Evolutionary conservation across 2,113 vertebrate species (phyloP).

Genomic region (Nycticryphes semicollaris): DNA sequence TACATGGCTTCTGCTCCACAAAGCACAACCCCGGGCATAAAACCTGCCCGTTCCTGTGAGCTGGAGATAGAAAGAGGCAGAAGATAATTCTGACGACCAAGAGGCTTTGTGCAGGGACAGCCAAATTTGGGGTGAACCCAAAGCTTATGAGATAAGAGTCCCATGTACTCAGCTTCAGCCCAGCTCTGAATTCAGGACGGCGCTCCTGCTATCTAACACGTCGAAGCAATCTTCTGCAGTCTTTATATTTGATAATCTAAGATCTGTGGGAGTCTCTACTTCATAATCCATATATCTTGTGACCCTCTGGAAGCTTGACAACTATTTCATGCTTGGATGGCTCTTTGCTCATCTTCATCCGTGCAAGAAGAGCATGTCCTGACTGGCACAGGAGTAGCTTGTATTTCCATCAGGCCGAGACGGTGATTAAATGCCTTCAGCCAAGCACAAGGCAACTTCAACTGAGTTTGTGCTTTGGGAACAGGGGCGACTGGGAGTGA

Average conservation of each 20-base stretch:
- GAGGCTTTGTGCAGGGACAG: neutral
- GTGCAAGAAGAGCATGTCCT: constrained; percentile 45
- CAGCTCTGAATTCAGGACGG: neutral
- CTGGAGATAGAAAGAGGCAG: neutral
- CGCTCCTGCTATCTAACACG: neutral
- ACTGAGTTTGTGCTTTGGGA: neutral
- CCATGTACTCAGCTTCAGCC: neutral
- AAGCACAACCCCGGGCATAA: neutral
- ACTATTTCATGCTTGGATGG: constrained; percentile 62
- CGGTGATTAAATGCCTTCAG: constrained; percentile 37
- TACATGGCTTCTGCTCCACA: neutral
- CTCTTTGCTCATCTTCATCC: constrained; percentile 40
- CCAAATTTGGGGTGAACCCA: neutral
- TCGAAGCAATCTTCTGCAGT: constrained; percentile 10
- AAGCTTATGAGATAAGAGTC: neutral
- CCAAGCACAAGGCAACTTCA: constrained; percentile 16
- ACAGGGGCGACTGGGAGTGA: neutral
- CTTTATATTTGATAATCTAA: constrained; percentile 43
- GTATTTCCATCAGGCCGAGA: neutral
- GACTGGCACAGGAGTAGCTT: constrained; percentile 43
- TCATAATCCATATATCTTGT: constrained; percentile 68
- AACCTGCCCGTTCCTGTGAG: neutral
- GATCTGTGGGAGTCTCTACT: constrained; percentile 55
- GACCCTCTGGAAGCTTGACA: constrained; percentile 67
- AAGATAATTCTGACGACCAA: accelerated